These are phyloP conservation scores for Agriopis leucophaearia DNA, from an alignment of 2,888 invertebrate genomes.

Conservation along the genomic window DNA sequence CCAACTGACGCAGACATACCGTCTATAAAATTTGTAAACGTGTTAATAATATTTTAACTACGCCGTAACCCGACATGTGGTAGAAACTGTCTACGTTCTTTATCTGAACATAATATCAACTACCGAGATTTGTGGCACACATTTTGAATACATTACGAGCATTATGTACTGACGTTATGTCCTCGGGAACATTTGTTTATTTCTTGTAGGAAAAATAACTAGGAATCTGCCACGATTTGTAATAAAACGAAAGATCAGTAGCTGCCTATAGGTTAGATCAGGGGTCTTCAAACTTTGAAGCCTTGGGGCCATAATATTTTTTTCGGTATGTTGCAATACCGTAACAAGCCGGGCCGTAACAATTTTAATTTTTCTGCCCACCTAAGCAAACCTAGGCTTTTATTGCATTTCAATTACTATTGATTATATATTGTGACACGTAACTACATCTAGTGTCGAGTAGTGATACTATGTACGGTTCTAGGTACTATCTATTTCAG, in stretches of 20 bases:
- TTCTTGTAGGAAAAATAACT: not conserved
- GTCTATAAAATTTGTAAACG: conserved; percentile 13
- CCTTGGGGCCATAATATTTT: not conserved
- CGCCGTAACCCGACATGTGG: conserved; percentile 24
- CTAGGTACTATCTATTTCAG: no score
- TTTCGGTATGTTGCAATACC: not conserved
- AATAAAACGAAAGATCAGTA: no score
- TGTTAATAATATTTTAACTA: conserved; percentile 19
- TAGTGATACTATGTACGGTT: no score
- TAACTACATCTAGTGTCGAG: no score
- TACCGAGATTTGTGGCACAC: not conserved
- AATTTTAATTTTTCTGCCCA: not conserved
- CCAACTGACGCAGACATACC: not conserved
- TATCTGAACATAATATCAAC: conserved; percentile 3
- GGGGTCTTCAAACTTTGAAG: not conserved
- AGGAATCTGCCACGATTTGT: no score
- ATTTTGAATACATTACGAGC: not conserved
- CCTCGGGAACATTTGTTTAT: not conserved
- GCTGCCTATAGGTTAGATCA: not conserved
- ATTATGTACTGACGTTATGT: not conserved
- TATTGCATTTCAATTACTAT: no score
- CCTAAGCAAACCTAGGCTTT: not conserved
- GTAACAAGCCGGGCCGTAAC: not conserved
- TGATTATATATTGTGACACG: no score
- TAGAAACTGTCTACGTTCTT: not conserved